A percentile compares a stretch with the other conserved stretches of the same genome.
phyloP scores from a whole-genome alignment of 2,113 vertebrate species.

The Zosterops japonicus region DNA sequence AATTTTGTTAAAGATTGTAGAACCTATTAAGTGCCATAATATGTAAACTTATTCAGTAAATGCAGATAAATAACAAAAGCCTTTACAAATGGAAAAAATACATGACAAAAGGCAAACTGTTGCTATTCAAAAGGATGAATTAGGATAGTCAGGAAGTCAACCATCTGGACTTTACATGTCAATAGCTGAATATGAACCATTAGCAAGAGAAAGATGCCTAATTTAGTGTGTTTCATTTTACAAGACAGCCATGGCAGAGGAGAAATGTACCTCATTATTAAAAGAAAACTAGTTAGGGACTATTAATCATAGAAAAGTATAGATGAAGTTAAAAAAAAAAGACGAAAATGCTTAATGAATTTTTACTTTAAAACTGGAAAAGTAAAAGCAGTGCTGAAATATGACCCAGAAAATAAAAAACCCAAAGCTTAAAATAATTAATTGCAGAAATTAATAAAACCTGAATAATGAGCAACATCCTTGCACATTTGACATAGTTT shows the following conservation, averaged over 20 bases:
- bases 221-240: background rate
- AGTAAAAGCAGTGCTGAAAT: background rate
- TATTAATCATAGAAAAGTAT: background rate
- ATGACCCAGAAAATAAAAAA: background rate
- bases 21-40: conserved; percentile 1
- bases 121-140: conserved; percentile 22
- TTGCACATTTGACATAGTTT: background rate
- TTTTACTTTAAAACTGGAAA: background rate
- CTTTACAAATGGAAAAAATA: conserved; percentile 26
- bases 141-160: conserved; percentile 38
- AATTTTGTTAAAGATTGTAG: background rate
- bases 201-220: background rate
- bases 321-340: background rate
- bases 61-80: conserved; percentile 49
- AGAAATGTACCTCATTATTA: background rate
- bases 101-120: conserved; percentile 5
- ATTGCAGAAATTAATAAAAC: background rate
- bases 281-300: background rate
- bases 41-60: conserved; percentile 21
- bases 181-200: background rate
- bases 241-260: background rate
- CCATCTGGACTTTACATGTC: conserved; percentile 1
- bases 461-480: background rate
- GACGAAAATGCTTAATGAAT: background rate
- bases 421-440: background rate